Evolutionary conservation across 1,140 invertebrate species (phyloP).

Genomic region (Aphaenogaster ashmeadi): DNA sequence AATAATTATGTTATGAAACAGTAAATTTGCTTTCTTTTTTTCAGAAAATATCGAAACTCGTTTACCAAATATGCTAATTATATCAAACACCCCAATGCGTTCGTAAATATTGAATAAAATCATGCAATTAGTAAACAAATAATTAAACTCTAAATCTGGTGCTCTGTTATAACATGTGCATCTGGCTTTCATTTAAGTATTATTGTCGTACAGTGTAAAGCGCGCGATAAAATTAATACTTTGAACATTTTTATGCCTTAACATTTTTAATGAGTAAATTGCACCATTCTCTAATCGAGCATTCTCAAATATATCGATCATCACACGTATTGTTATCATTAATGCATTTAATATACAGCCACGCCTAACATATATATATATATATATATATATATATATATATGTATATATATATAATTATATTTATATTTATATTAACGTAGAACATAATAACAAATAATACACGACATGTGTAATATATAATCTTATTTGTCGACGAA

Average conservation of each 20-base stretch:
- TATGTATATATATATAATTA: conserved; percentile 36
- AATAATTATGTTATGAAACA: conserved; percentile 7
- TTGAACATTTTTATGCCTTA: conserved; percentile 45
- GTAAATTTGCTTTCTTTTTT: not conserved
- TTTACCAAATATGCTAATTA: not conserved
- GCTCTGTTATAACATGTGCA: conserved; percentile 71
- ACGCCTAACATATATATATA: conserved; percentile 66
- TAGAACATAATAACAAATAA: conserved; percentile 46
- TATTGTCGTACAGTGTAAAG: conserved; percentile 69
- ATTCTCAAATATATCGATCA: conserved; percentile 62
- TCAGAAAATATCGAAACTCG: not conserved
- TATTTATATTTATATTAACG: conserved; percentile 65
- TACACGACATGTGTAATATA: conserved; percentile 77
- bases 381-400: conserved; percentile 72
- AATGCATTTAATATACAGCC: conserved; percentile 60
- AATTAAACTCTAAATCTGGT: conserved; percentile 65
- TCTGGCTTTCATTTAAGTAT: conserved; percentile 60
- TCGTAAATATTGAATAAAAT: conserved; percentile 14
- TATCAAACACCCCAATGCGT: conserved; percentile 17
- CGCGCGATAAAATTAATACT: conserved; percentile 56
- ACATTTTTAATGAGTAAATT: conserved; percentile 31
- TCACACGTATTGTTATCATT: conserved; percentile 27
- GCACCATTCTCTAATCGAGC: not conserved
- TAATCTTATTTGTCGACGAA: conserved; percentile 70
- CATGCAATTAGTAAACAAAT: conserved; percentile 41